Base-by-base conservation (phyloP, 2,113 vertebrate genomes). In the Colistium nudipinnis region DNA sequence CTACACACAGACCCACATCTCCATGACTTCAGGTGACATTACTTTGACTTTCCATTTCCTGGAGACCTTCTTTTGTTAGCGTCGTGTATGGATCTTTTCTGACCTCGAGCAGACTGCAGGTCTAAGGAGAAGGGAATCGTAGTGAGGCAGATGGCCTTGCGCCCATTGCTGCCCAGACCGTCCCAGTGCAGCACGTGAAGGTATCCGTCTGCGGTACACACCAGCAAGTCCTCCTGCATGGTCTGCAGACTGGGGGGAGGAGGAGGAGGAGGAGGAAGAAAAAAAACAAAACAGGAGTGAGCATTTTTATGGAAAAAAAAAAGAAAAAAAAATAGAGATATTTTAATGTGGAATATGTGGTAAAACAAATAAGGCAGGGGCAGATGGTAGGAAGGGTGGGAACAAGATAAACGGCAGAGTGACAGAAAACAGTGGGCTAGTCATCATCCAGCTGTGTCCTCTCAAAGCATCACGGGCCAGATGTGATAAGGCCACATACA, bases 161-260 rank as follows among this genome's bases (percentile, higher is more conserved):
- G 95, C 66, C 98, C 98, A 62, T 99, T 99, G 78, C 90, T 95
- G 89, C 97, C 93, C 4, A 84, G 70, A 10, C 96, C 95, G 67
- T 97, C 95, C 98, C 98, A 99, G 82, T 98, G 97, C 89, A 99
- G 92, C 47, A 98, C 94, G 75, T 99, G 98, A 56, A 99, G 95
- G 81, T 95, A 94, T 20, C 98, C 95, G 83, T 99, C 97, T 73
- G 93, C 92, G 3, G 98, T 99, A 55, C 96, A 95, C 76, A 98
- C 95, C 78, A 99, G 81, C 0, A 99, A 88, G 84, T 99, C 95
- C 52, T 99, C 96, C 77, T 96, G 91, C 74, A 97, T 93, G 38
- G 97, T 94, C 93, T 97, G 96, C 75, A 99, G 92, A 87, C 97
- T 99, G 77, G 35, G 28, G 48, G 24, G 59, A 64, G 36, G 13